Evolutionary conservation across 1,140 invertebrate genomes (phyloP), one percentile per base, ranked within the genome.

Genomic region (Yoshiicerus persimilis): DNA sequence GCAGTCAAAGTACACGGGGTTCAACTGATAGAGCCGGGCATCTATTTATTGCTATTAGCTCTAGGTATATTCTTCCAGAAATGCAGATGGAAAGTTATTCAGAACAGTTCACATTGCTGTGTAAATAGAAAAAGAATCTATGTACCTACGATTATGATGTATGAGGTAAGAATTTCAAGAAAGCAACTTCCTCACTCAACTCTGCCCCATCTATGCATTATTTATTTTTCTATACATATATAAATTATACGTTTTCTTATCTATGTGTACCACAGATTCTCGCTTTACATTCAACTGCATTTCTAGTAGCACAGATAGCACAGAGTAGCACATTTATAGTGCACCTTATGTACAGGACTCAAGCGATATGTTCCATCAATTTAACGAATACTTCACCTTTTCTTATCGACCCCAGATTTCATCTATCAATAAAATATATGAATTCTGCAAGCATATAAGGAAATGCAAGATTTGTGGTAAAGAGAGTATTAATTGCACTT

Each of bases 31-130:
- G 30, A 80, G n/a, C 75, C 36, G 75, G 32, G 20, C 75, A 36
- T 80, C 75, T 80, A 80, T 80, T 80, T 80, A 80, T 80, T 80
- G 32, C 75, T 36, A 80, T 80, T 80, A 70, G 66, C 47, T 20
- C 13, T 16, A n/a, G 20, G 47, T 16, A 56, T 56, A 20, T 56
- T 56, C 47, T 56, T n/a, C n/a, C 47, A 20, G 47, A 56, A 56
- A 56, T 56, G 20, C 47, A 56, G 47, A 56, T 56, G 47, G 16
- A 56, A 56, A n/a, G 25, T 16, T 70, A 70, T 70, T 70, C 64
- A 70, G 16, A 56, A 4, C 64, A 66, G 64, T 70, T 70, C 64
- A 70, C 64, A 70, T 70, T 30, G 64, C 64, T 30, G 27, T 27
- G 64, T 70, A 70, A 70, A 70, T 70, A 70, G 25, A 70, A 70